Base-by-base conservation (phyloP, 92 coral and sea anemone genomes). In the Isaurus tuberculatus region DNA sequence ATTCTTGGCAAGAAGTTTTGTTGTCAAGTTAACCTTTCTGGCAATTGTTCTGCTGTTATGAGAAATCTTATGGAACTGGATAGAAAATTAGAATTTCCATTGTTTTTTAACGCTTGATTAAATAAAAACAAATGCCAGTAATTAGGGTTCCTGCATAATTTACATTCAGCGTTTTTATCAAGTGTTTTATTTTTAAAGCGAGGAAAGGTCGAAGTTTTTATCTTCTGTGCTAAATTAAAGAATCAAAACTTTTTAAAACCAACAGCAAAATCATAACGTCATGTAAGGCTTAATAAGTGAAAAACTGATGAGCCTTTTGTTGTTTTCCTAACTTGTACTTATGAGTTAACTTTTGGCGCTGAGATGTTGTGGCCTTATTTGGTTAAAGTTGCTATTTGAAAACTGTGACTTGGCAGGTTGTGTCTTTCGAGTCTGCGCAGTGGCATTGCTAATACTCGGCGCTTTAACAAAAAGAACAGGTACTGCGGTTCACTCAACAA, bases 391-490 rank as follows among this genome's bases (percentile, higher is more conserved):
- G 20, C 80, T 66, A 74, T 75, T 32, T 74, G 29, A 29, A 43
- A 46, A 34, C 36, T 15, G 66, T 74, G 49, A 64, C 32, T 34
- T 77, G 82, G 64, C 82, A 77, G 82, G 82, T 77, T 77, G 64
- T 77, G 29, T 57, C 27, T 33, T 49, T 33, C 58, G 82, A 77
- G 82, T 77, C 10, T 77, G 82, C 82, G 70, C 48, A 13, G 10
- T 77, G 7, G 3, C 55, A 13, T 22, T 22, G 4, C 13, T 43
- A 19, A 32, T 32, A 51, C 58, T 28, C n/a, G 16, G 51, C 28
- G 26, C 64, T 51, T 29, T 25, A 77, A 77, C 53, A 58, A 77
- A 58, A 77, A 77, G 78, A 58, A 22, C 82, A 77, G 82, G 82
- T 77, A 34, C 78, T 36, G 60, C 43, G 60, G n/a, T 85, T 74